A percentile compares a stretch with the other conserved stretches of the same genome.
Evolutionary conservation across 2,888 invertebrate species (phyloP).

Genomic region (Meghimatium bilineatum): DNA sequence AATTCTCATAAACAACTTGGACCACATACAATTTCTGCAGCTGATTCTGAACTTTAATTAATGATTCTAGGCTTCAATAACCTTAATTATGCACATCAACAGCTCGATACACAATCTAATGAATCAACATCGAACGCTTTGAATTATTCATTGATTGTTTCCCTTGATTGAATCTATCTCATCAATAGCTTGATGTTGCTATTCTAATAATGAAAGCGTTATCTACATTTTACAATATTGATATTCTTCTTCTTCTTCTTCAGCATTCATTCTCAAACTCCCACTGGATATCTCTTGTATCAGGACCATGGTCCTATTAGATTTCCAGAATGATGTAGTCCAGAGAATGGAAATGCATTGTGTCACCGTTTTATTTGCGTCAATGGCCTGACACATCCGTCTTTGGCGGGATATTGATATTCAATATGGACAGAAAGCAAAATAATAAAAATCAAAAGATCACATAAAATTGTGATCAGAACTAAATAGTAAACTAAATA

Average conservation of each 20-base stretch:
- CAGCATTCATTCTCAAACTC: neutral
- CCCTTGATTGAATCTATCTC: neutral
- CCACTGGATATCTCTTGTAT: too few species aligned
- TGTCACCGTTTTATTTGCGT: too few species aligned
- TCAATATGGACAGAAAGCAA: too few species aligned
- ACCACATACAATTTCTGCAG: too few species aligned
- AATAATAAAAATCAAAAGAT: neutral
- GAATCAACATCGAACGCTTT: neutral
- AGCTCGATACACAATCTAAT: neutral
- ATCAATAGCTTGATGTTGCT: neutral
- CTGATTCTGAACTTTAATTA: neutral
- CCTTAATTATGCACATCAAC: neutral
- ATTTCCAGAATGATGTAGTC: too few species aligned
- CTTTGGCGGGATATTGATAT: too few species aligned
- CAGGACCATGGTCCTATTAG: too few species aligned
- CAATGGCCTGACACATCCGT: too few species aligned
- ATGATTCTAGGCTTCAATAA: neutral
- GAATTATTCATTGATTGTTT: constrained; percentile 15
- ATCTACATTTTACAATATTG: neutral
- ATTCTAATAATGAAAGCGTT: neutral
- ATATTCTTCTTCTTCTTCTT: neutral
- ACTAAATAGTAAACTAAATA: neutral
- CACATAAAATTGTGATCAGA: neutral
- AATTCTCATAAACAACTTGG: too few species aligned
- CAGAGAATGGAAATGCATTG: too few species aligned